Base-by-base conservation (phyloP, 2,113 vertebrate genomes). In the Ibidorhyncha struthersii region DNA sequence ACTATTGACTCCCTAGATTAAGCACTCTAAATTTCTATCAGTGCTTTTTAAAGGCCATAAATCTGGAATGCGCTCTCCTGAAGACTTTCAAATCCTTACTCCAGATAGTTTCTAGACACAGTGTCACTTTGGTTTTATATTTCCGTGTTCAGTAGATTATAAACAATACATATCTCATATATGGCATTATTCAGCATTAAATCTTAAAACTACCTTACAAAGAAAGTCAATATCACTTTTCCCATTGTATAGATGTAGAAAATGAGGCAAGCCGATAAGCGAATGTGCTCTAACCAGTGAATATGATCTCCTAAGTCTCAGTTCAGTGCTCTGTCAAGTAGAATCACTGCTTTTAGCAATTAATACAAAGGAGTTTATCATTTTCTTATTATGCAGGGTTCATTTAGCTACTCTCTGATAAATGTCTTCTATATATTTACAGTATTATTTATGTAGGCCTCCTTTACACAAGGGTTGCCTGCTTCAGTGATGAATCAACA, bases 361-460 rank as follows among this genome's bases (percentile, higher is more conserved):
- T 96, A 95, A 95, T 92, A 96, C 59, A 86, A 91, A 89, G 72
- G 67, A 92, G 69, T 95, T 97, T 91, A 84, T 95, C 32, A 93
- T 96, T 86, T 92, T 94, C 86, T 91, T 91, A 93, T 94, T 96
- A 93, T 79, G 69, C 81, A 94, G 52, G 43, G 66, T 84, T 97
- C 91, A 94, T 96, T 96, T 94, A 95, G 87, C 87, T 79, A 87
- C 55, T 82, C 59, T 73, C 89, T 85, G 81, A 89, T 72, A 82
- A 91, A 95, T 52, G 49, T 19, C 10, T 81, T 76, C 49, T 71
- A 82, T 76, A 67, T 85, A 81, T 94, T 91, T 96, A 94, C 65
- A 79, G 47, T 47, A 79, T 89, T 89, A 84, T 76, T 93, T 87
- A 93, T 85, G 70, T 74, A 74, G 86, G 56, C 27, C 80, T 77